A percentile compares a stretch with the other conserved stretches of the same genome.
Conservation (phyloP, 2,888 invertebrate species). For the Pyrrhosoma nymphula region DNA sequence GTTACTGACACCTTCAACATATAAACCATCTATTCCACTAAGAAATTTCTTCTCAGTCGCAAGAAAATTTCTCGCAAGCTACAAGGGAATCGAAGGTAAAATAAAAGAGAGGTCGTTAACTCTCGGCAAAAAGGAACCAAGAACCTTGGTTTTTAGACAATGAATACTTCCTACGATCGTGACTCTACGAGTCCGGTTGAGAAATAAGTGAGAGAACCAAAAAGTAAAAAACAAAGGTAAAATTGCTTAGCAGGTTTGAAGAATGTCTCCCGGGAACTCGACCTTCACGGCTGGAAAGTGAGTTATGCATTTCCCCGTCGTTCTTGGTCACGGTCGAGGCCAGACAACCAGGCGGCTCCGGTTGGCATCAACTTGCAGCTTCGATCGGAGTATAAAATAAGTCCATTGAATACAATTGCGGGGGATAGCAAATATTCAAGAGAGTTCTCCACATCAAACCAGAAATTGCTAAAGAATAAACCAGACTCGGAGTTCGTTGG, state of each 20-base stretch:
- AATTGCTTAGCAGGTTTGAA: neutral
- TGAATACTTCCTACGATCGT: neutral
- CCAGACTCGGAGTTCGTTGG: no score
- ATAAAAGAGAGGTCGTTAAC: no score
- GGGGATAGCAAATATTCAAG: neutral
- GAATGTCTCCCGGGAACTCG: neutral
- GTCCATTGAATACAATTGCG: neutral
- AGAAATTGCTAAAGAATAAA: no score
- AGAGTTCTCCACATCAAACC: no score
- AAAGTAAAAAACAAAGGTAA: neutral
- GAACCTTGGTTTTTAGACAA: neutral
- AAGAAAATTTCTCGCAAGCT: no score
- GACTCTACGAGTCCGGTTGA: neutral
- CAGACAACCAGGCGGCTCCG: neutral
- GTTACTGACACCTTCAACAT: no score
- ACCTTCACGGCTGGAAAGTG: neutral
- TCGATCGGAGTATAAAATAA: neutral
- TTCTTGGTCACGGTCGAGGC: conserved; percentile 32
- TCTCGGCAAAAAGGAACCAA: neutral
- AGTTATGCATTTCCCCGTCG: neutral
- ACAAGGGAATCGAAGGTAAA: no score
- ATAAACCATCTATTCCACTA: no score
- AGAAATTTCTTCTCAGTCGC: no score
- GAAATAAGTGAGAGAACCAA: neutral
- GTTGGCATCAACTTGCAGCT: neutral